These are phyloP conservation scores for Eleutherodactylus coqui DNA, from an alignment of 2,797 vertebrate species.

Conservation along the genomic window DNA sequence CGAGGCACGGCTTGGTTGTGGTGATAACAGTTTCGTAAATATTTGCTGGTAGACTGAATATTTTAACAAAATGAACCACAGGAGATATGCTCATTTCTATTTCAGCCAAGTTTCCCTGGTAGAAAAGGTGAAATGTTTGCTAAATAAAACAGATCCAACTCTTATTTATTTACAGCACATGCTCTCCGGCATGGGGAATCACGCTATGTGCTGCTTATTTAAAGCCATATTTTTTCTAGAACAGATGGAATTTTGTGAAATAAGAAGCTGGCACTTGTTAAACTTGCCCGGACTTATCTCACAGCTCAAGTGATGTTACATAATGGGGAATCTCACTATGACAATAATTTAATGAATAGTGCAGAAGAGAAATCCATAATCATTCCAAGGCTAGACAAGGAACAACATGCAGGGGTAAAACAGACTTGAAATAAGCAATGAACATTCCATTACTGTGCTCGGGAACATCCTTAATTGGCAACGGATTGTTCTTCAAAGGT, in stretches of 20 bases:
- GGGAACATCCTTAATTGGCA: slow-evolving; percentile 59
- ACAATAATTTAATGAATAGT: slow-evolving; percentile 53
- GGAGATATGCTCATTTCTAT: slow-evolving; percentile 11
- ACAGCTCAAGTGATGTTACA: slow-evolving; percentile 32
- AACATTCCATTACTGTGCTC: slow-evolving; percentile 57
- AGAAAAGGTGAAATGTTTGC: neutral
- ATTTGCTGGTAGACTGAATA: slow-evolving; percentile 27
- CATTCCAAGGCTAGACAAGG: slow-evolving; percentile 31
- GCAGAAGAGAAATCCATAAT: slow-evolving; percentile 47
- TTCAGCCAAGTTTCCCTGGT: neutral
- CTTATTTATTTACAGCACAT: neutral
- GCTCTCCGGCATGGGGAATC: neutral
- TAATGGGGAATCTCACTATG: slow-evolving; percentile 40
- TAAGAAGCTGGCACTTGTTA: slow-evolving; percentile 17
- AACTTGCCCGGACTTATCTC: slow-evolving; percentile 26
- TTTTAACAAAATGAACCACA: neutral
- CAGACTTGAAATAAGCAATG: slow-evolving; percentile 52
- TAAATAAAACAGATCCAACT: slow-evolving; percentile 10
- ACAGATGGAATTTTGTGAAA: neutral
- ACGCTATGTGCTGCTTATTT: neutral
- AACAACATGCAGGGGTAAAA: slow-evolving; percentile 44
- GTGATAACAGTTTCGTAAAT: neutral
- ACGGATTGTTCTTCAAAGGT: slow-evolving; percentile 54
- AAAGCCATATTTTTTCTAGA: neutral
- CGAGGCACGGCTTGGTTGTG: neutral